A percentile compares a stretch with the other conserved stretches of the same genome.
Evolutionary conservation across 2,888 invertebrate species (phyloP).

Genomic region (Lasioglossum zephyrum): DNA sequence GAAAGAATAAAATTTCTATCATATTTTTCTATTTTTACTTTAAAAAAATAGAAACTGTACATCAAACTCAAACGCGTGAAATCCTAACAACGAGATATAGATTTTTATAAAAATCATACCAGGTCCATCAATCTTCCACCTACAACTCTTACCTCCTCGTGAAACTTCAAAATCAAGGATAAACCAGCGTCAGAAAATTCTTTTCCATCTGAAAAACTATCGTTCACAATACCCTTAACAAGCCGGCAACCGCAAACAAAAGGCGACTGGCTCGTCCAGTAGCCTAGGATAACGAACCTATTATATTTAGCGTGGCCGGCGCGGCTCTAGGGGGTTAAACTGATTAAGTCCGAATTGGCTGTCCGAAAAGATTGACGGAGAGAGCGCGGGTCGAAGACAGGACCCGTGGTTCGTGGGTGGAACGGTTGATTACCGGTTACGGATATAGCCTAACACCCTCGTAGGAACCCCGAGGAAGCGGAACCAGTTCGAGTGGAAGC

Average conservation of each 20-base stretch:
- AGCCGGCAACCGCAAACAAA: background rate
- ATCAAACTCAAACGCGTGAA: background rate
- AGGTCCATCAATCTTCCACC: background rate
- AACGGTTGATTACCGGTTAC: conserved; percentile 25
- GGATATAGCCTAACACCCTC: conserved; percentile 1
- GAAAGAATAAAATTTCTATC: too few relatives aligned
- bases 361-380: conserved; percentile 24
- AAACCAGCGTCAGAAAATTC: background rate
- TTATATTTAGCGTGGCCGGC: background rate
- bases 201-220: background rate
- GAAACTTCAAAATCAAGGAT: background rate
- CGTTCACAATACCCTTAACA: background rate
- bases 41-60: too few relatives aligned
- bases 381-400: background rate
- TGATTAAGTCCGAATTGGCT: conserved; percentile 9
- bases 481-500: conserved; percentile 55
- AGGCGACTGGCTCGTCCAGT: background rate
- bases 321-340: background rate
- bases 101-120: background rate
- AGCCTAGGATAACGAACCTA: background rate
- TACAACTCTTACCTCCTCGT: background rate
- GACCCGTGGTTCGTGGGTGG: conserved; percentile 10
- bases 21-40: too few relatives aligned
- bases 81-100: background rate
- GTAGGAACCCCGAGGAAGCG: conserved; percentile 17